Evolutionary conservation across 2,113 vertebrate genomes (phyloP).

Genomic region (Paraplagusia blochii): DNA sequence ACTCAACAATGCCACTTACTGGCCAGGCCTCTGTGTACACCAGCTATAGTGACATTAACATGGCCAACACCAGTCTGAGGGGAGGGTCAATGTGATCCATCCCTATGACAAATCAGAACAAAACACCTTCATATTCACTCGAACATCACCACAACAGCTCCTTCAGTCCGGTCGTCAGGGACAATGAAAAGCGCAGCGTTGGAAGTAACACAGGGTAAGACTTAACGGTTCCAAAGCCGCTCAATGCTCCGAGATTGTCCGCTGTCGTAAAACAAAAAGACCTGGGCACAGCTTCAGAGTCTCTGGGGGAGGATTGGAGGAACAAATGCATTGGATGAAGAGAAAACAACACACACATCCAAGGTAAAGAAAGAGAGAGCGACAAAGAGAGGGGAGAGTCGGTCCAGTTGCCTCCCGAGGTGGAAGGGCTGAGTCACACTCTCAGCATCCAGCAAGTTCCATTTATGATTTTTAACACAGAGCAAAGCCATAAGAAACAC

Average conservation of each 20-base stretch:
- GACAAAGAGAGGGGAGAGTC: no score
- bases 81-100: conserved; percentile 41
- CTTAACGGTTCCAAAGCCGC: conserved; percentile 26
- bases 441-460: conserved; percentile 56
- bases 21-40: conserved; percentile 75
- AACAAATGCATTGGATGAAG: conserved; percentile 31
- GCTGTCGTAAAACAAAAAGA: conserved; percentile 40
- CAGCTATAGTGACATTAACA: conserved; percentile 76
- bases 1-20: conserved; percentile 75
- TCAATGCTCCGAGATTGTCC: conserved; percentile 5
- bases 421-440: conserved; percentile 65
- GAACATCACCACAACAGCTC: conserved; percentile 14
- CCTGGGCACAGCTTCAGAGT: conserved; percentile 18
- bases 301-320: conserved; percentile 26
- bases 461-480: conserved; percentile 66
- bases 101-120: conserved; percentile 43
- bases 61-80: conserved; percentile 63
- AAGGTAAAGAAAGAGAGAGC: conserved; percentile 56
- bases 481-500: conserved; percentile 55
- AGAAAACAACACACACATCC: conserved; percentile 49
- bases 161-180: conserved; percentile 14
- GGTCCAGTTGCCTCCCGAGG: conserved; percentile 32
- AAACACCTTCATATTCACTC: conserved; percentile 40
- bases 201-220: conserved; percentile 19
- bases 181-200: conserved; percentile 47